Evolutionary conservation across 1,140 invertebrate species (phyloP), one percentile per base, ranked within the genome.

Genomic region (Drosophila nigrodunni): DNA sequence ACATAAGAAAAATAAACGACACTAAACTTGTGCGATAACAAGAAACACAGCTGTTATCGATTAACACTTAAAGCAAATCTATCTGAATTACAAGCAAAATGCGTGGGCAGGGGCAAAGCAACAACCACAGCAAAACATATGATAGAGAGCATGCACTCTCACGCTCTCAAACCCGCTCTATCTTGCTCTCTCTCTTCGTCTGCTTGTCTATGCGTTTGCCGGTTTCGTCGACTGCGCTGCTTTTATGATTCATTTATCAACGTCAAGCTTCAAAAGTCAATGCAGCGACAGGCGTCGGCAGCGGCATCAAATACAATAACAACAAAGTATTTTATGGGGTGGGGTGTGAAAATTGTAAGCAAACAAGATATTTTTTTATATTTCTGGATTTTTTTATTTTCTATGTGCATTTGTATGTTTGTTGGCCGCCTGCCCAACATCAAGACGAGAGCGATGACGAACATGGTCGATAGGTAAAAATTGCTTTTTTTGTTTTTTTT

Each of bases 221-320:
- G 74, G 60, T 73, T 46, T 57, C 49, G 70, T 52, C 52, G 65
- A 64, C 82, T 78, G 83, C 77, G 77, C 77, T 78, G 85, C 83
- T 80, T 80, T 77, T 83, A 88, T 87, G 83, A 87, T 87, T 87
- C 83, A 87, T 88, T 88, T 87, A 88, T 87, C 85, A 88, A 83
- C 83, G 83, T 88, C 83, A 78, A 72, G 58, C 58, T 58, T 70
- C 66, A 70, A 74, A 82, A 83, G 80, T 77, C 80, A 86, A 86
- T 86, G 82, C 78, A 86, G 66, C 65, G 49, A 62, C 49, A 58
- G 50, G 10, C 61, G 11, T 11, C 37, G 21, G 7, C 39, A 8
- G 52, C 54, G 47, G 54, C 58, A 49, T 50, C 43, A 55, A 57
- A 55, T 49, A 64, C 44, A 70, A 69, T 50, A 74, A 70, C 52